Evolutionary conservation across 2,888 invertebrate species (phyloP).

Genomic region (Andricus curvator): DNA sequence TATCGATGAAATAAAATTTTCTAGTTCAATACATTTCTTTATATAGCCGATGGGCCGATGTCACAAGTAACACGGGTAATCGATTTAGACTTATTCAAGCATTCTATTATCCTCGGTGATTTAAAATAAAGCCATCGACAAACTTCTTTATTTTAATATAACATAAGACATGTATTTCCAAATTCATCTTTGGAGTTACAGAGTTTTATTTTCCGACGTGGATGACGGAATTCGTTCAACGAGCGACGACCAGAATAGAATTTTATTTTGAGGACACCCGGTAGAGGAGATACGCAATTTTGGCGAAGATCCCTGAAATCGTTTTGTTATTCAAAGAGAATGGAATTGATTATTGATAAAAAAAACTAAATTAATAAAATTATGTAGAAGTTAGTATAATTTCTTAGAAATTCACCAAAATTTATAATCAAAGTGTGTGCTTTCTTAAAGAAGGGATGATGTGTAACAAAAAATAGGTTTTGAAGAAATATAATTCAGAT

Average conservation of each 20-base stretch:
- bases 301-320: neutral
- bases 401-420: neutral
- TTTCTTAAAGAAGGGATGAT: neutral
- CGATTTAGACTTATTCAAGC: conserved; percentile 17
- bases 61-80: conserved; percentile 13
- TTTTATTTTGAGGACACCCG: conserved; percentile 59
- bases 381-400: neutral
- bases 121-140: neutral
- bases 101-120: neutral
- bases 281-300: conserved; percentile 52
- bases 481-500: no score
- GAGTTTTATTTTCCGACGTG: conserved; percentile 20
- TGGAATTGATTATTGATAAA: neutral
- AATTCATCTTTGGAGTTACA: neutral
- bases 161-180: neutral
- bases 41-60: conserved; percentile 4
- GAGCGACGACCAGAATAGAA: conserved; percentile 44
- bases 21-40: conserved; percentile 19
- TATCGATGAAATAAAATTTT: neutral
- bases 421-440: neutral
- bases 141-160: neutral
- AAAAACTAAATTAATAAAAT: neutral
- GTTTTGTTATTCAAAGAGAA: neutral
- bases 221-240: conserved; percentile 40
- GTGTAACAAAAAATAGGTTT: no score